Percentiles rank a stretch among this genome's conserved stretches.
phyloP scores from a whole-genome alignment of 2,888 invertebrate genomes.

The Ennomos erosarius region DNA sequence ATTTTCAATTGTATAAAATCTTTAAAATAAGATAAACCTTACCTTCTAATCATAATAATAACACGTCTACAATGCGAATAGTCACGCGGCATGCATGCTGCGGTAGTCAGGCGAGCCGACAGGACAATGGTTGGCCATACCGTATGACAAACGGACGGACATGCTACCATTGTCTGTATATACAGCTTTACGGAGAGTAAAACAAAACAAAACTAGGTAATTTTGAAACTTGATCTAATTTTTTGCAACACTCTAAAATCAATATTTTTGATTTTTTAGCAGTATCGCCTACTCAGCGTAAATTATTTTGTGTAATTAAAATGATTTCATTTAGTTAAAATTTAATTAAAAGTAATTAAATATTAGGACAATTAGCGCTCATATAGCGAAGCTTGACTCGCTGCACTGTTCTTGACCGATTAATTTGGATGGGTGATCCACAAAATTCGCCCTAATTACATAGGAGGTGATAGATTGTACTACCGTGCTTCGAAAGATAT shows the following conservation, averaged over 20 bases:
- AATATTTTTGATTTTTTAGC: too few relatives aligned
- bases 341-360: too few relatives aligned
- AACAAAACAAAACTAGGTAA: slow-evolving; percentile 14
- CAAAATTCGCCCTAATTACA: too few relatives aligned
- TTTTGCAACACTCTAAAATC: background rate
- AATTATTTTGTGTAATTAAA: too few relatives aligned
- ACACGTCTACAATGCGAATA: slow-evolving; percentile 8
- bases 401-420: too few relatives aligned
- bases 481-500: too few relatives aligned
- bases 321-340: too few relatives aligned
- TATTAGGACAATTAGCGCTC: too few relatives aligned
- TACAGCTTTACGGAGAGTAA: slow-evolving; percentile 4
- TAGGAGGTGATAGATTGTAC: too few relatives aligned
- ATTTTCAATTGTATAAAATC: background rate
- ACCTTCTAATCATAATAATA: background rate
- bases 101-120: slow-evolving; percentile 22
- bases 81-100: slow-evolving; percentile 6
- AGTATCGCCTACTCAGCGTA: too few relatives aligned
- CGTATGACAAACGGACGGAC: slow-evolving; percentile 30
- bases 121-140: slow-evolving; percentile 32
- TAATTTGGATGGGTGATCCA: too few relatives aligned
- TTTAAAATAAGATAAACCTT: background rate
- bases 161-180: slow-evolving; percentile 15
- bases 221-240: background rate
- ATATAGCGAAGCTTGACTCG: too few relatives aligned